phyloP scores from a whole-genome alignment of 2,797 vertebrate species.

The Anguilla obscura region DNA sequence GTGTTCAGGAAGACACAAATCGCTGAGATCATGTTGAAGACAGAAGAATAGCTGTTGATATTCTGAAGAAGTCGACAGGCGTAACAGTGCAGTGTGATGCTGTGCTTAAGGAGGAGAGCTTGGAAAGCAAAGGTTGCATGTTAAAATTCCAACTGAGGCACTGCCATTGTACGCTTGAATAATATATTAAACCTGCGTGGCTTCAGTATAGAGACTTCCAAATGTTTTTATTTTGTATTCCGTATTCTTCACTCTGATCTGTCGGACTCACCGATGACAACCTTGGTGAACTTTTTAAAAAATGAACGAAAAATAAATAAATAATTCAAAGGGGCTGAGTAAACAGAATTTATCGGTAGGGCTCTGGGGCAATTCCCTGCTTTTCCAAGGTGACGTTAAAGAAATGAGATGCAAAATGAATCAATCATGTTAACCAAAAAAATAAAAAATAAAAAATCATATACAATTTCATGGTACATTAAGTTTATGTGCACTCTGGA shows the following conservation, averaged over 20 bases:
- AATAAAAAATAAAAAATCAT: not conserved
- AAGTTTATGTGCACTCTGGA: slow-evolving; percentile 17
- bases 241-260: not conserved
- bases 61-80: not conserved
- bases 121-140: not conserved
- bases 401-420: slow-evolving; percentile 18
- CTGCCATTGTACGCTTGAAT: not conserved
- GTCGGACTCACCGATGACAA: not conserved
- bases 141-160: not conserved
- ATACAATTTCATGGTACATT: slow-evolving; percentile 24
- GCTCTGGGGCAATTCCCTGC: not conserved
- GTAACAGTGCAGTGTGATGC: not conserved
- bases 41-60: not conserved
- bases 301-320: not conserved
- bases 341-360: not conserved
- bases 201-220: not conserved
- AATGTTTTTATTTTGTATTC: not conserved
- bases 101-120: not conserved
- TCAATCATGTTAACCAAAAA: slow-evolving; percentile 18
- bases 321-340: not conserved
- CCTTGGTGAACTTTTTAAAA: not conserved
- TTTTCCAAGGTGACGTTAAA: slow-evolving; percentile 13
- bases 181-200: not conserved
- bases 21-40: not conserved
- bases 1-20: not conserved